These are phyloP conservation scores for Amniataba percoides DNA, from an alignment of 2,797 vertebrate species.

Conservation along the genomic window DNA sequence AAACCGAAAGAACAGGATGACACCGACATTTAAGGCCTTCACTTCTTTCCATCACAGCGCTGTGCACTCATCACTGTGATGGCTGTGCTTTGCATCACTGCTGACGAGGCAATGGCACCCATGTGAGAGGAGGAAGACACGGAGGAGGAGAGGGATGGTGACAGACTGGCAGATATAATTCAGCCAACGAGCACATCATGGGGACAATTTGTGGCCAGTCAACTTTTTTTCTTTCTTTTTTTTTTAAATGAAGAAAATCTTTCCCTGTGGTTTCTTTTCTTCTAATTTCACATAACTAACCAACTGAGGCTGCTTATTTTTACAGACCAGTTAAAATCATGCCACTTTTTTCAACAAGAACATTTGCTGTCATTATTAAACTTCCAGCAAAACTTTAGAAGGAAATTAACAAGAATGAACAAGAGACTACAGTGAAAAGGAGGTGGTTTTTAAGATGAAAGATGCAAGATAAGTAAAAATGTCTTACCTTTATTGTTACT, in stretches of 20 bases:
- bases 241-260: background rate
- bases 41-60: conserved; percentile 54
- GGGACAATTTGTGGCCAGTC: conserved; percentile 28
- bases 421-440: background rate
- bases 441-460: conserved; percentile 11
- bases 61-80: conserved; percentile 74
- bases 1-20: conserved; percentile 35
- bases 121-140: conserved; percentile 42
- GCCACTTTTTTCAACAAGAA: conserved; percentile 1
- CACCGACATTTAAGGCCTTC: conserved; percentile 45
- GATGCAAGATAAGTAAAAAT: conserved; percentile 6
- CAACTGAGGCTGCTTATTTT: background rate
- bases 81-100: conserved; percentile 90
- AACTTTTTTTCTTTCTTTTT: conserved; percentile 1
- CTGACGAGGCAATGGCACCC: conserved; percentile 59
- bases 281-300: background rate
- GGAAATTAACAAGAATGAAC: background rate
- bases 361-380: conserved; percentile 2
- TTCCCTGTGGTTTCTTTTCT: background rate
- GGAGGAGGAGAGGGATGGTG: conserved; percentile 31
- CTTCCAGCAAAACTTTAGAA: background rate
- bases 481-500: conserved; percentile 22
- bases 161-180: conserved; percentile 52
- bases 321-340: background rate
- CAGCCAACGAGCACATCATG: conserved; percentile 34